Evolutionary conservation across 1,140 invertebrate genomes (phyloP).

Genomic region (Magallana ariakensis): DNA sequence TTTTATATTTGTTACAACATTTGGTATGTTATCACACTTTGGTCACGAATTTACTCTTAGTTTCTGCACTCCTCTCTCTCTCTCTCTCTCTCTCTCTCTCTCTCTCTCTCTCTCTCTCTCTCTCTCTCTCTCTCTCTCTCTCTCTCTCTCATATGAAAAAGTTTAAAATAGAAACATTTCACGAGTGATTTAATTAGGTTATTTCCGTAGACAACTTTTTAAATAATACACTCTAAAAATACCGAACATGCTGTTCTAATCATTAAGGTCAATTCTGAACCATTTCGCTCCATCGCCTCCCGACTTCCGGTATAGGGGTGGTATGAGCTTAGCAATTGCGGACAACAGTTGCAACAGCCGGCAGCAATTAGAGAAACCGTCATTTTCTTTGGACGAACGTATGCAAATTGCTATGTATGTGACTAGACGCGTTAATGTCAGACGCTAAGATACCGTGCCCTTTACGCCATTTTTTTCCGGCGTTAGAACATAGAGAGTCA

Average conservation of each 20-base stretch:
- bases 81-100: not conserved
- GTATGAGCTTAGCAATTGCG: not conserved
- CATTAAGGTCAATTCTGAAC: not conserved
- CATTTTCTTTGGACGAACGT: not conserved
- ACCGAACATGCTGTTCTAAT: not conserved
- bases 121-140: too few species aligned
- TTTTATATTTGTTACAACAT: not conserved
- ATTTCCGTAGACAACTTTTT: slow-evolving; percentile 1
- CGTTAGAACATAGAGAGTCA: not conserved
- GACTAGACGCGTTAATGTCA: slow-evolving; percentile 1
- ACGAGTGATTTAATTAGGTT: not conserved
- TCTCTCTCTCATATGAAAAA: too few species aligned
- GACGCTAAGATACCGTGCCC: not conserved
- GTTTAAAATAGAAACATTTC: not conserved
- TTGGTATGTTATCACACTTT: slow-evolving; percentile 2
- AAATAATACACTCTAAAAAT: slow-evolving; percentile 3
- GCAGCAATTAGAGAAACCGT: not conserved
- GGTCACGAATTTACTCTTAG: not conserved
- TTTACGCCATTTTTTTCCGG: not conserved
- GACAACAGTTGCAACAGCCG: not conserved
- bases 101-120: not conserved
- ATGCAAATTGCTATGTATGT: not conserved
- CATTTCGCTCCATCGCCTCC: not conserved
- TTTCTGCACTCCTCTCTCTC: not conserved
- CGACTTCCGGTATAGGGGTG: slow-evolving; percentile 25